A percentile compares a stretch with the other conserved stretches of the same genome.
Evolutionary conservation across 2,888 invertebrate genomes (phyloP).

Genomic region (Drosophila villosipedis): DNA sequence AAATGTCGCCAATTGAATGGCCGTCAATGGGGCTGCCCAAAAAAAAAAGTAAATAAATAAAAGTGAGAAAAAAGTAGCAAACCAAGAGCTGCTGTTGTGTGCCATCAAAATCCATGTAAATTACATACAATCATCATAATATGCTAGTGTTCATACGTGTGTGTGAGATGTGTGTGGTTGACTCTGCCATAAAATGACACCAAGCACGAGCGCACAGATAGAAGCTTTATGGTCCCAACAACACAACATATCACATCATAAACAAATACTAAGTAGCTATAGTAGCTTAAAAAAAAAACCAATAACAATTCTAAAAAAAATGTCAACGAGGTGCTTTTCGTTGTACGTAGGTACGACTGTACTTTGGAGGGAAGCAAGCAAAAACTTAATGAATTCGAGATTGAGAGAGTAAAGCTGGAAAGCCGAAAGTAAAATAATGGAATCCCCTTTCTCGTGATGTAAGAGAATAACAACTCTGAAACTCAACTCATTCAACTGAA

Average conservation of each 20-base stretch:
- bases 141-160: slow-evolving; percentile 37
- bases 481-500: not conserved
- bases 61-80: not conserved
- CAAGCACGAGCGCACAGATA: slow-evolving; percentile 51
- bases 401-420: not conserved
- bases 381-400: not conserved
- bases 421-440: not conserved
- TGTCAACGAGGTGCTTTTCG: not conserved
- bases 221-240: slow-evolving; percentile 61
- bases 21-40: slow-evolving; percentile 67
- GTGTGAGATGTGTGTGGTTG: slow-evolving; percentile 25
- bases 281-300: not conserved
- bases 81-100: slow-evolving; percentile 15
- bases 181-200: slow-evolving; percentile 60
- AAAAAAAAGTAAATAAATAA: slow-evolving; percentile 12
- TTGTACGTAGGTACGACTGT: not conserved
- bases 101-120: slow-evolving; percentile 75
- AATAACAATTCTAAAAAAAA: slow-evolving; percentile 8
- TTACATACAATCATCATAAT: slow-evolving; percentile 74
- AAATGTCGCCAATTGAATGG: slow-evolving; percentile 65
- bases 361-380: not conserved
- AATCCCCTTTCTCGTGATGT: not conserved
- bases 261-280: not conserved
- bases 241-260: slow-evolving; percentile 33
- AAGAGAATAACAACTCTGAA: not conserved